These are phyloP conservation scores for Caenorhabditis japonica DNA, from an alignment of 2,888 invertebrate species.

Conservation along the genomic window DNA sequence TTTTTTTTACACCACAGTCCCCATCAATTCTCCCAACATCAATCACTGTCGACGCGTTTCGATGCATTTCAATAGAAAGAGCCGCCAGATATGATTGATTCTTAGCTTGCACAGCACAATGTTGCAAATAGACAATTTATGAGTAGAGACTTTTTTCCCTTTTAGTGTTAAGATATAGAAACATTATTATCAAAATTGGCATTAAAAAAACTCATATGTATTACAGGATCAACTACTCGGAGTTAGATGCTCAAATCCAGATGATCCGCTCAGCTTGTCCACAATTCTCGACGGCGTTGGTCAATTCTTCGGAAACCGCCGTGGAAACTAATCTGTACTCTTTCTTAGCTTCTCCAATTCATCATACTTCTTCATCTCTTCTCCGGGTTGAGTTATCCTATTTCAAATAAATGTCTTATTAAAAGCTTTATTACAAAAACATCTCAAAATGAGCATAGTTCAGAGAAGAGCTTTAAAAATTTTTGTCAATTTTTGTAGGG, in stretches of 20 bases:
- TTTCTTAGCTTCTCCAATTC: constrained; percentile 11
- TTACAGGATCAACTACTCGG: constrained; percentile 66
- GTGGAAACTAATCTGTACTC: constrained; percentile 29
- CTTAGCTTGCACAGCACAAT: too few relatives aligned
- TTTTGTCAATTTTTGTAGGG: constrained; percentile 18
- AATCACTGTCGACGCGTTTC: constrained; percentile 39
- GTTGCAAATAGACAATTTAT: too few relatives aligned
- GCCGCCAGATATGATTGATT: constrained; percentile 46
- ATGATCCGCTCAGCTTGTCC: constrained; percentile 73
- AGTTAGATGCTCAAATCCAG: constrained; percentile 73
- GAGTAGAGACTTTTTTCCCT: too few relatives aligned
- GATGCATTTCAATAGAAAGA: constrained; percentile 49
- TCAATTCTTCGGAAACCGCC: constrained; percentile 67
- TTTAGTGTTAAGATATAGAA: too few relatives aligned
- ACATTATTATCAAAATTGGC: too few relatives aligned
- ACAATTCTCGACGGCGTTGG: constrained; percentile 70
- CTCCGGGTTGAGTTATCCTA: constrained; percentile 39
- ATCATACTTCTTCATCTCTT: constrained; percentile 34
- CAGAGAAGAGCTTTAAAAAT: constrained; percentile 30
- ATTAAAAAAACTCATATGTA: too few relatives aligned
- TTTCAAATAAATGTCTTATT: constrained; percentile 34
- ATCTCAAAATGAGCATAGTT: constrained; percentile 44
- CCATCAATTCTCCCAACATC: constrained; percentile 31
- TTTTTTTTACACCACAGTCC: too few relatives aligned
- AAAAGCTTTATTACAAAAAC: constrained; percentile 47